These are phyloP conservation scores for Chymomyza procnemis DNA, from an alignment of 2,888 invertebrate genomes.

Conservation along the genomic window DNA sequence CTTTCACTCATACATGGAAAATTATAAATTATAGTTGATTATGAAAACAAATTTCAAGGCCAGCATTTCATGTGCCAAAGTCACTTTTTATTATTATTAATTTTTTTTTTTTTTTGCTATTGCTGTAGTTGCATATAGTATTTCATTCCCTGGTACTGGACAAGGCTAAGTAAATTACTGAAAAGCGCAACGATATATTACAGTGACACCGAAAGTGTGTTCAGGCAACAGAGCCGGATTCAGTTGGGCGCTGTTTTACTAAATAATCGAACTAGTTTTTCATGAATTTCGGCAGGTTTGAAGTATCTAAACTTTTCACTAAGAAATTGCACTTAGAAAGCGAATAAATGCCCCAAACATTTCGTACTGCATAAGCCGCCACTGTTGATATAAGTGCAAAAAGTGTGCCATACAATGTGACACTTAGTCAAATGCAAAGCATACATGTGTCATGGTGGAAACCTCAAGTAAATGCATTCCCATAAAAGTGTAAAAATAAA, in stretches of 20 bases:
- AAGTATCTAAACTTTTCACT: too few relatives aligned
- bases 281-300: too few relatives aligned
- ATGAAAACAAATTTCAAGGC: constrained; percentile 34
- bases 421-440: neutral
- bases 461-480: constrained; percentile 1
- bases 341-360: too few relatives aligned
- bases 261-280: too few relatives aligned
- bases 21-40: neutral
- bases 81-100: constrained; percentile 12
- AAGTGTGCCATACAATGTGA: neutral
- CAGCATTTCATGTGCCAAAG: constrained; percentile 44
- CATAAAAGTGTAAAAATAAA: neutral
- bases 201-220: constrained; percentile 17
- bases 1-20: neutral
- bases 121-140: constrained; percentile 12
- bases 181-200: constrained; percentile 31
- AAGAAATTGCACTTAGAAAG: too few relatives aligned
- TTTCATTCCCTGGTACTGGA: constrained; percentile 63
- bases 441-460: neutral
- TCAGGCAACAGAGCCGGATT: too few relatives aligned
- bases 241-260: too few relatives aligned
- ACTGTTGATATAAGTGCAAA: too few relatives aligned
- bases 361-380: too few relatives aligned
- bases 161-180: constrained; percentile 42
- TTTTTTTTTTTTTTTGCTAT: neutral